Evolutionary conservation across 2,113 vertebrate species (phyloP).

Genomic region (Sander vitreus): DNA sequence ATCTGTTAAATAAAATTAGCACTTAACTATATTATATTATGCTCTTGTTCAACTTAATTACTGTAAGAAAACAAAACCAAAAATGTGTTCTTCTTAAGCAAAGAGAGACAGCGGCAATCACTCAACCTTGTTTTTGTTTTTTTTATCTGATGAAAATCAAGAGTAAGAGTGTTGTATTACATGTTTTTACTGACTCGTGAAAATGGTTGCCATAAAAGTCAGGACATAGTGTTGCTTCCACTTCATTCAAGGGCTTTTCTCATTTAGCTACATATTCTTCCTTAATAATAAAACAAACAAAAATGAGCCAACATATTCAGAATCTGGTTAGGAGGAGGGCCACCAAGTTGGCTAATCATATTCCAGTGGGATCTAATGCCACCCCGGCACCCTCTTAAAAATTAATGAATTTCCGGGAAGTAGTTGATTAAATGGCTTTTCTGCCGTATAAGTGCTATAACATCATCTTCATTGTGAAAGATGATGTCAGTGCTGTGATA

Average conservation of each 20-base stretch:
- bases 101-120: not conserved
- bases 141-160: slow-evolving; percentile 3
- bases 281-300: slow-evolving; percentile 18
- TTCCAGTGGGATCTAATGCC: slow-evolving; percentile 1
- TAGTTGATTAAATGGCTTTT: slow-evolving; percentile 35
- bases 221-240: not conserved
- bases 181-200: not conserved
- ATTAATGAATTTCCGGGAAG: slow-evolving; percentile 32
- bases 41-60: slow-evolving; percentile 1
- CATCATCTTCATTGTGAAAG: slow-evolving; percentile 8
- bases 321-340: slow-evolving; percentile 5
- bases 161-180: not conserved
- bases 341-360: slow-evolving; percentile 12
- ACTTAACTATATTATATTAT: not conserved
- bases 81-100: not conserved
- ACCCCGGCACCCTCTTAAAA: slow-evolving; percentile 19
- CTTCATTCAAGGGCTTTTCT: slow-evolving; percentile 13
- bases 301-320: slow-evolving; percentile 7
- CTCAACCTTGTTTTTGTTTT: not conserved
- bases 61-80: not conserved
- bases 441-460: slow-evolving; percentile 4
- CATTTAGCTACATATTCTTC: not conserved
- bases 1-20: not conserved
- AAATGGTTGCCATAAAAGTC: not conserved
- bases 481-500: slow-evolving; percentile 30